Evolutionary conservation across 2,113 vertebrate genomes (phyloP).

Genomic region (Lasiurus borealis): DNA sequence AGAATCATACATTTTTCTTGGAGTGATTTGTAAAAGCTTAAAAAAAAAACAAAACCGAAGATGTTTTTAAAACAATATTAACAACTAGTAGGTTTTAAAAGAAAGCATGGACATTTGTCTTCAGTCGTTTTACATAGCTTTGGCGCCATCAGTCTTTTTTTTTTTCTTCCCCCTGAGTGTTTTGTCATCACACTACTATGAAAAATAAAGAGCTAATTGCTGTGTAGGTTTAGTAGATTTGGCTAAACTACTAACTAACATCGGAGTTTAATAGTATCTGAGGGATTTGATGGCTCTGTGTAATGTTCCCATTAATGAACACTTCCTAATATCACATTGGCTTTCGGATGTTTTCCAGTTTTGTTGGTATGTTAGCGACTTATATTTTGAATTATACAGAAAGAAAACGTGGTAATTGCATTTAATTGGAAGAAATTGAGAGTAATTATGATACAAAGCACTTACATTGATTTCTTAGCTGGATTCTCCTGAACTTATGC

Average conservation of each 20-base stretch:
- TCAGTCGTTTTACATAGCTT: conserved; percentile 51
- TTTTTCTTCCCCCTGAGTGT: conserved; percentile 46
- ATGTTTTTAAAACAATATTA: conserved; percentile 68
- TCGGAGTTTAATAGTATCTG: neutral
- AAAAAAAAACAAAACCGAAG: neutral
- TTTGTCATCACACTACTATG: conserved; percentile 19
- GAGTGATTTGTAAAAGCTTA: conserved; percentile 43
- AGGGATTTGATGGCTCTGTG: neutral
- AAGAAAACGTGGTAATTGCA: conserved; percentile 52
- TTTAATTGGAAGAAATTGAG: conserved; percentile 35
- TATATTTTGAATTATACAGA: conserved; percentile 44
- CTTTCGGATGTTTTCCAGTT: conserved; percentile 24
- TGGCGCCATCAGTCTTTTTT: conserved; percentile 54
- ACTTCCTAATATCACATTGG: conserved; percentile 24
- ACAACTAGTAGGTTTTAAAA: conserved; percentile 79
- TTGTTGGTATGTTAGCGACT: neutral
- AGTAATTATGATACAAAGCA: conserved; percentile 51
- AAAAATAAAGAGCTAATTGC: conserved; percentile 48
- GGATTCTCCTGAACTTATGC: conserved; percentile 10
- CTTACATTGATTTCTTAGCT: conserved; percentile 56
- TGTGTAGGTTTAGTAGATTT: conserved; percentile 37
- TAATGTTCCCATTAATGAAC: conserved; percentile 33
- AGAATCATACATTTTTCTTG: conserved; percentile 59
- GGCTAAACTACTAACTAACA: neutral
- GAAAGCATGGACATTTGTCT: conserved; percentile 55